Base-by-base conservation (phyloP, 2,113 vertebrate genomes). In the Loxodonta africana region DNA sequence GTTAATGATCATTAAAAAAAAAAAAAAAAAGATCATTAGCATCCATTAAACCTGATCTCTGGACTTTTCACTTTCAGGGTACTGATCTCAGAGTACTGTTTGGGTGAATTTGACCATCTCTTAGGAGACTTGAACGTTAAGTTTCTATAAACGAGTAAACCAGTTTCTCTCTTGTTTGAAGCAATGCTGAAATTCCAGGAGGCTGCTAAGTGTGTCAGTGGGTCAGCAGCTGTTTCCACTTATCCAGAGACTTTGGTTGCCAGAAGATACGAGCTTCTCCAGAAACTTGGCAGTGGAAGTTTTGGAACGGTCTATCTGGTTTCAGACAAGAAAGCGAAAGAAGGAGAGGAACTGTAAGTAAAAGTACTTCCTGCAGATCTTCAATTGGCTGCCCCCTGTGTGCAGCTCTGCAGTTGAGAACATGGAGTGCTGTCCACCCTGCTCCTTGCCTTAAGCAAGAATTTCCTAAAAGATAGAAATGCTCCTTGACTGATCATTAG, bases 231-330 rank as follows among this genome's bases (percentile, higher is more conserved):
- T 41, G 51, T 94, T 91, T 98, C 97, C 88, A 95, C 94, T 74
- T 82, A 71, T 80, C 96, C 97, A 7, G 81, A 95, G 46, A 77
- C 73, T 46, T 41, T 98, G 97, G 97, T 99, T 93, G 99, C 99
- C 69, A 98, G 98, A 97, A 98, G 99, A 97, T 99, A 99, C 25
- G 46, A 80, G 37, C 41, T 99, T 94, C 97, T 98, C 82, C 97
- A 97, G 95, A 99, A 98, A 91, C 99, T 99, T 95, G 99, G 99
- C 93, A 98, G 97, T 33, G 99, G 99, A 8, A 99, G 99, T 92
- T 99, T 99, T 97, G 99, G 99, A 84, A 99, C 98, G 0, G 98
- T 99, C 9, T 99, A 99, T 93, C 98, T 99, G 95, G 99, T 99
- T 88, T 98, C 97, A 97, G 99, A 99, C 92, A 99, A 98, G 95